A percentile compares a stretch with the other conserved stretches of the same genome.
phyloP scores from a whole-genome alignment of 2,797 vertebrate genomes.

The Phoeniculus purpureus region DNA sequence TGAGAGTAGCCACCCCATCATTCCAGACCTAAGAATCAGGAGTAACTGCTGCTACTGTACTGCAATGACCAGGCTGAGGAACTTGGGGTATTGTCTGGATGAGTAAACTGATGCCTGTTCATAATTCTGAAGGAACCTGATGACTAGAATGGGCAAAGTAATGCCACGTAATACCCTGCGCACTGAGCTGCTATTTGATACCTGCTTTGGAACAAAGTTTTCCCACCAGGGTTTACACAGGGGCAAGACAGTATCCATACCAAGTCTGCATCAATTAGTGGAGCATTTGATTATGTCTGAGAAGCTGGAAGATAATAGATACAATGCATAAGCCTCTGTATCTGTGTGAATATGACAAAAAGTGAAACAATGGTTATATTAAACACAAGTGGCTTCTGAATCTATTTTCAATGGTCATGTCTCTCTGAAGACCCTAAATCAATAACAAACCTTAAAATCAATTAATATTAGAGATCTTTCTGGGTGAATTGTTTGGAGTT shows the following conservation, averaged over 20 bases:
- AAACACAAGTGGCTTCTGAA: not conserved
- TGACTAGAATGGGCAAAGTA: not conserved
- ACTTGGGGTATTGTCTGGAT: not conserved
- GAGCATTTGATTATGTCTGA: not conserved
- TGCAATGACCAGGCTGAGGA: not conserved
- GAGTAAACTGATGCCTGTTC: not conserved
- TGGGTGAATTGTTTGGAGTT: not conserved
- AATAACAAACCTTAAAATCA: not conserved
- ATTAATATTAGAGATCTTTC: not conserved
- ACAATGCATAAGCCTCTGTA: not conserved
- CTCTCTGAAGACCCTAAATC: not conserved
- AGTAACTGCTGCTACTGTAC: not conserved
- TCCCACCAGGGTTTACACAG: not conserved
- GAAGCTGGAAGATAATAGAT: not conserved
- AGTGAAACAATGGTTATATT: not conserved
- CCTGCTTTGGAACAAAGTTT: not conserved
- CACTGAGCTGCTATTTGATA: not conserved
- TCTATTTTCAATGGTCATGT: not conserved
- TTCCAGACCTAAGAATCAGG: not conserved
- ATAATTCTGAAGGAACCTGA: not conserved
- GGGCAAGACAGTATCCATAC: not conserved
- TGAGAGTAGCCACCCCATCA: fast-evolving
- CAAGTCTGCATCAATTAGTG: not conserved
- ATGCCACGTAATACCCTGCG: not conserved
- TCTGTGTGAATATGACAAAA: not conserved